phyloP scores from a whole-genome alignment of 1,140 invertebrate species.

The Limonius californicus region DNA sequence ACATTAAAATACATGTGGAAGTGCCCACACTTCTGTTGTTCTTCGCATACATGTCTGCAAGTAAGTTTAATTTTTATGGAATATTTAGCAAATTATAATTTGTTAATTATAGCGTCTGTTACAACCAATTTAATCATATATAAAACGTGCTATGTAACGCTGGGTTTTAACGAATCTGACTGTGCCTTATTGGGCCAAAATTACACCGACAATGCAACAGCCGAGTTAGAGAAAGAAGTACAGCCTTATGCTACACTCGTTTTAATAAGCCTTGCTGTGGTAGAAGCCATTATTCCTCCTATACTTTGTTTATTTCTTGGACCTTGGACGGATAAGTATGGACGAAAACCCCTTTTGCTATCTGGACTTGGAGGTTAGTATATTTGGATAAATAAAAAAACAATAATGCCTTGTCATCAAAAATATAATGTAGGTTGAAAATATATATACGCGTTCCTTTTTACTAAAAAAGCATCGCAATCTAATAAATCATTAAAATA shows the following conservation, averaged over 20 bases:
- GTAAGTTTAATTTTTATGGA: too few species aligned
- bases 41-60: too few species aligned
- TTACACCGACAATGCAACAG: constrained; percentile 49
- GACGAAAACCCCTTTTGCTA: constrained; percentile 62
- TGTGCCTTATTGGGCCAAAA: constrained; percentile 50
- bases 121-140: constrained; percentile 52
- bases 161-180: constrained; percentile 48
- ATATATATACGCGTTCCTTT: too few species aligned
- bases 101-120: constrained; percentile 45
- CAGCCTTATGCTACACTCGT: constrained; percentile 59
- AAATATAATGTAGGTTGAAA: too few species aligned
- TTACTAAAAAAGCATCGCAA: too few species aligned
- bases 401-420: too few species aligned
- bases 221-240: constrained; percentile 54
- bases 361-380: constrained; percentile 50
- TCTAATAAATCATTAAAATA: too few species aligned
- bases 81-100: too few species aligned
- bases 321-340: constrained; percentile 68
- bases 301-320: constrained; percentile 62
- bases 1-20: too few species aligned
- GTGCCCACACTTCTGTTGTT: too few species aligned
- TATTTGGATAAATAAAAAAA: too few species aligned
- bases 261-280: constrained; percentile 53
- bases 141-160: constrained; percentile 50
- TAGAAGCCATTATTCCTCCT: constrained; percentile 61